Base-by-base conservation (phyloP, 2,797 vertebrate species). In the Rhinogobio ventralis region DNA sequence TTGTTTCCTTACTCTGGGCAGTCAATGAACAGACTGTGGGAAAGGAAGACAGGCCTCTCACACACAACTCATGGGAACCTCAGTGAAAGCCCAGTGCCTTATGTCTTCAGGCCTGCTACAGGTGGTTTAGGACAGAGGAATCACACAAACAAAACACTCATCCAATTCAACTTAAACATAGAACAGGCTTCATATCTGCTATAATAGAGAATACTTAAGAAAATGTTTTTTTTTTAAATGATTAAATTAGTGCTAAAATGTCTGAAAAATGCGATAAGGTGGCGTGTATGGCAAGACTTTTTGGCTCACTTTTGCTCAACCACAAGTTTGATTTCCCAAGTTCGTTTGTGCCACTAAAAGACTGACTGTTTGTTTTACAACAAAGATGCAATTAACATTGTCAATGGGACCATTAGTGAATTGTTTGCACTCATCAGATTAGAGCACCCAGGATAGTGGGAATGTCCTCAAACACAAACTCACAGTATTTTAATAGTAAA, bases 1-100 rank as follows among this genome's bases (percentile, higher is more conserved):
- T 95, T 95, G 95, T 95, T 87, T 90, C 87, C 79, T 81, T 90
- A 90, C 86, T 85, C 83, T 93, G 91, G 85, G 88, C 89, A 89
- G 87, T 94, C 93, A 95, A 94, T 94, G 89, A 94, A 83, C 79
- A 20, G 93, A 90, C 93, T 95, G 94, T 95, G 95, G 95, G 95
- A 95, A 95, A 95, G 93, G 92, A 89, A 91, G 92, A 91, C 90
- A 92, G 90, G 91, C 91, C 93, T 93, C 94, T 95, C 94, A 94
- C 94, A 95, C 93, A 94, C 91, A 92, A 91, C 92, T 92, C 90
- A 93, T 88, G 93, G 92, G 93, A 94, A 93, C 90, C 90, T 89
- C 67, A 88, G 89, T 86, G 89, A 82, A 88, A 60, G 46, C 23
- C n/a, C 71, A 7, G 55, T 7, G 75, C 75, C 83, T 62, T 72